These are phyloP conservation scores for Leptinotarsa undecemlineata DNA, from an alignment of 1,140 invertebrate genomes.

Conservation along the genomic window DNA sequence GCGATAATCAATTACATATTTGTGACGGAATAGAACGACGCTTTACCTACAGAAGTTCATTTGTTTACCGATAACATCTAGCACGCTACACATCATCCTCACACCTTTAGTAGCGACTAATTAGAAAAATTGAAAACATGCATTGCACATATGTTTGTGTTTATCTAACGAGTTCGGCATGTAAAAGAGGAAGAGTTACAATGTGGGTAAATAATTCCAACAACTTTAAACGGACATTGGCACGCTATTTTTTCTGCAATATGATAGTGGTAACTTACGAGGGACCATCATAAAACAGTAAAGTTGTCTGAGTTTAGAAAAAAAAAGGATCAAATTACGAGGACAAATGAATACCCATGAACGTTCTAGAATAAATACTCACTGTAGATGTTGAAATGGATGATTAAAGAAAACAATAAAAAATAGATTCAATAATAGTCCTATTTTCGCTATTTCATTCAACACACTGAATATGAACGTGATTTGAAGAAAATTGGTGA, in stretches of 20 bases:
- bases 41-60: conserved; percentile 27
- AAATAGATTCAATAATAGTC: no score
- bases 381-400: no score
- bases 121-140: conserved; percentile 32
- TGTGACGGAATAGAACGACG: conserved; percentile 20
- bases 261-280: neutral
- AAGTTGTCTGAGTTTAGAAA: no score
- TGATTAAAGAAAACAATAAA: no score
- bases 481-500: no score
- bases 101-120: conserved; percentile 31
- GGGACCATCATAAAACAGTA: no score
- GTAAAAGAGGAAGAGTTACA: neutral
- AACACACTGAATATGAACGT: no score
- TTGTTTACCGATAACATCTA: conserved; percentile 32
- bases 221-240: neutral
- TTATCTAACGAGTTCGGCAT: neutral
- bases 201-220: neutral
- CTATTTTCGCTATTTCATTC: no score
- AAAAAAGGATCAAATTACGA: no score
- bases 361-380: no score
- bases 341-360: no score
- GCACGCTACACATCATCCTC: conserved; percentile 34
- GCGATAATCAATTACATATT: conserved; percentile 33
- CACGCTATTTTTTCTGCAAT: conserved; percentile 1
- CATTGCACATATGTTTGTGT: conserved; percentile 9